Conservation (phyloP, 2,797 vertebrate species). For the Epinephelus malabaricus region DNA sequence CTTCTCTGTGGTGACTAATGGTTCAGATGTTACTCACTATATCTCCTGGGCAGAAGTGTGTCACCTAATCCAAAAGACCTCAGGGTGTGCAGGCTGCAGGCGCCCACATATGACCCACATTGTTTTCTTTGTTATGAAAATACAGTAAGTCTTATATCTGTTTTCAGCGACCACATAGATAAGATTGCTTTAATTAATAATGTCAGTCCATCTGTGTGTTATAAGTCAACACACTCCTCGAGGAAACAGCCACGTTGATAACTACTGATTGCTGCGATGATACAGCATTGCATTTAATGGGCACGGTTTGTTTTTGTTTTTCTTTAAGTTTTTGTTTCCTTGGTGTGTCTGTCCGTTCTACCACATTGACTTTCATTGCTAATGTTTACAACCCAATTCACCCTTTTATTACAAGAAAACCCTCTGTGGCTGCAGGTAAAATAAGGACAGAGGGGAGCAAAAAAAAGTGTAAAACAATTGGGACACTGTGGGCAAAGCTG, state of each 20-base stretch:
- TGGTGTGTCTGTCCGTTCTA: not conserved
- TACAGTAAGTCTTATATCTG: not conserved
- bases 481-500: not conserved
- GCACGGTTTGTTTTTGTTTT: not conserved
- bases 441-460: constrained; percentile 1
- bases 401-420: not conserved
- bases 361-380: not conserved
- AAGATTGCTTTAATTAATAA: not conserved
- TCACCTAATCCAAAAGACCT: constrained; percentile 35
- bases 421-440: constrained; percentile 19
- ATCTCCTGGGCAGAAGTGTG: constrained; percentile 52
- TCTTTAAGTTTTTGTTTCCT: too few relatives aligned
- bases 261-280: not conserved
- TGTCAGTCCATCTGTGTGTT: not conserved
- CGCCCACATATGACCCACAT: not conserved
- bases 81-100: not conserved
- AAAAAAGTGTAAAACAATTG: not conserved
- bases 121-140: not conserved
- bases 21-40: constrained; percentile 30
- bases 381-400: constrained; percentile 2
- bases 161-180: not conserved
- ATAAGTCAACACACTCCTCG: not conserved
- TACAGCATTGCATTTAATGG: not conserved
- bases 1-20: constrained; percentile 63
- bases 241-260: not conserved